These are phyloP conservation scores for Agrochola lota DNA, from an alignment of 2,888 invertebrate species.

Conservation along the genomic window DNA sequence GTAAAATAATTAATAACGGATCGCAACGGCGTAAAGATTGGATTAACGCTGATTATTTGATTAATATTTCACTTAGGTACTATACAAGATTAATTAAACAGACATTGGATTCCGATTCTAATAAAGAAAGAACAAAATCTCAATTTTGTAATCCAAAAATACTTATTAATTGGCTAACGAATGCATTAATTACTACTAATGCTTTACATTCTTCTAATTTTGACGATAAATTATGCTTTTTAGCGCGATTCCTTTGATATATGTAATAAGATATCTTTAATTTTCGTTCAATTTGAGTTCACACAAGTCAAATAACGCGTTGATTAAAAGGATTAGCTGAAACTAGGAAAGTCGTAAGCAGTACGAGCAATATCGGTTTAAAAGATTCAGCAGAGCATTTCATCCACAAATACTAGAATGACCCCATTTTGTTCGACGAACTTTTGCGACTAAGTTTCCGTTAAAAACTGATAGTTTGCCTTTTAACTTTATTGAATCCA, in stretches of 20 bases:
- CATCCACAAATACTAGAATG: constrained; percentile 26
- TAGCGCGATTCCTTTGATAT: constrained; percentile 30
- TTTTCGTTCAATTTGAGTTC: not conserved
- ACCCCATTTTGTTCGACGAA: constrained; percentile 39
- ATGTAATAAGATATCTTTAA: constrained; percentile 14
- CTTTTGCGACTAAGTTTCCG: constrained; percentile 32
- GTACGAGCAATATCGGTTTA: constrained; percentile 17
- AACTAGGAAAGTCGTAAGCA: constrained; percentile 19
- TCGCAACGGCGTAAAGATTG: constrained; percentile 1
- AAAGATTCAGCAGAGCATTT: constrained; percentile 24
- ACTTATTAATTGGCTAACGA: constrained; percentile 17
- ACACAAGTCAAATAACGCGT: not conserved
- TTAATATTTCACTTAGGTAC: constrained; percentile 15
- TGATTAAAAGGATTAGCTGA: constrained; percentile 7
- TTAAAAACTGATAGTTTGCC: constrained; percentile 36
- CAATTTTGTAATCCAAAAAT: constrained; percentile 18
- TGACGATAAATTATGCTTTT: constrained; percentile 16
- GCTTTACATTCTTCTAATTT: constrained; percentile 6
- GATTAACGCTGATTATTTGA: constrained; percentile 17
- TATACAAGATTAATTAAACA: constrained; percentile 21
- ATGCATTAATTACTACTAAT: constrained; percentile 41
- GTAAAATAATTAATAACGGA: constrained; percentile 10
- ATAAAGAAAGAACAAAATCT: constrained; percentile 3
- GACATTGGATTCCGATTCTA: not conserved
- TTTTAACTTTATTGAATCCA: constrained; percentile 43